Evolutionary conservation across 2,888 invertebrate species (phyloP), one percentile per base, ranked within the genome.

Genomic region (Pteria penguin): DNA sequence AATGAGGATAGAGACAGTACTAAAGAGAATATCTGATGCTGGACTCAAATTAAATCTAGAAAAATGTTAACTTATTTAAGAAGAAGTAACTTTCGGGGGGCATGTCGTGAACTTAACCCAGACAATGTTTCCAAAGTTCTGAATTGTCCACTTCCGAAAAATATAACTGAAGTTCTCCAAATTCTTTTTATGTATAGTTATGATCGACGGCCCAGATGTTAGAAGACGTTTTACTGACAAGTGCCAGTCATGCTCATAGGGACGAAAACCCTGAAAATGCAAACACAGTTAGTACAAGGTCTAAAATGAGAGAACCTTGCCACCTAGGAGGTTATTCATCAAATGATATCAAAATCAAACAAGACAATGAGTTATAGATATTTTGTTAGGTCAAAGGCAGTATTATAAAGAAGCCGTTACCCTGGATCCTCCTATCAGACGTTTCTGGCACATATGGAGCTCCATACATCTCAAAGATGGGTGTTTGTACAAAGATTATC

Each of bases 141-240:
- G 11, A 8, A 29, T n/a, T 81, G 70, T 72, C 73, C 72, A 0
- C 22, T 27, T 22, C 79, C 77, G 26, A 62, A 54, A n/a, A 77
- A 57, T 31, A 63, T 69, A 2, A 74, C 36, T 5, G 70, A 81
- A 68, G 79, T 79, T 2, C 33, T 76, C 45, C 73, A 73, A 26
- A 57, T 81, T 22, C 22, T 77, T 2, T 79, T 75, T 11, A 69
- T 79, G 65, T 77, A 72, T 8, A 72, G 68, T 27, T 81, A 81
- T 54, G 77, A 80, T 52, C 66, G 80, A 27, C 55, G 76, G 36
- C 24, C 36, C 29, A 45, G 11, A 70, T 66, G 69, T 5, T 45
- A 52, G 65, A 52, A 45, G n/a, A 36, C 24, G 3, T 14, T 11
- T 26, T 24, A 27, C 11, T 33, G 11, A 45, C 14, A 1, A 26